Conservation (phyloP, 2,888 invertebrate species). For the Hirtodrosophila cameraria region DNA sequence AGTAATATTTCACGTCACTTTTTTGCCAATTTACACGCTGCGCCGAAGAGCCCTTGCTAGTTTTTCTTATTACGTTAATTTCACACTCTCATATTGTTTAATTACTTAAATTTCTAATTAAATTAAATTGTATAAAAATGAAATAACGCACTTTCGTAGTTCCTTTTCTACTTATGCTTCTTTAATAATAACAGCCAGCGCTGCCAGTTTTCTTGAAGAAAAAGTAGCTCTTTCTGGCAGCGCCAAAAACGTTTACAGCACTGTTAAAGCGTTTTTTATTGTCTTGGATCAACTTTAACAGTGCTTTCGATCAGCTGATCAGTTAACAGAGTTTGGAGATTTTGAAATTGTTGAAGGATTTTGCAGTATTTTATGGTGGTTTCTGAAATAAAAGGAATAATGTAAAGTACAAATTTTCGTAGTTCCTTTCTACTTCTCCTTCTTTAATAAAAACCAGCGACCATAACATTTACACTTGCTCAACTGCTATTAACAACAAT, state of each 20-base stretch:
- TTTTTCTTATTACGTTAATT: conserved; percentile 51
- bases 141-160: conserved; percentile 75
- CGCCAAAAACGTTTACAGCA: too few relatives aligned
- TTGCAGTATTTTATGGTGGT: too few relatives aligned
- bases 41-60: conserved; percentile 29
- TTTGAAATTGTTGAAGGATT: too few relatives aligned
- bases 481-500: conserved; percentile 31
- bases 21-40: conserved; percentile 54
- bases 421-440: conserved; percentile 56
- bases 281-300: too few relatives aligned
- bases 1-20: conserved; percentile 62
- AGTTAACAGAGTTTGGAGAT: too few relatives aligned
- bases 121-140: conserved; percentile 72
- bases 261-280: too few relatives aligned
- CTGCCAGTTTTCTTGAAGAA: too few relatives aligned
- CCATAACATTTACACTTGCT: conserved; percentile 23
- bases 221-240: too few relatives aligned
- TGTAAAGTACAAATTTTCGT: conserved; percentile 77
- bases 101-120: conserved; percentile 70
- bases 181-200: conserved; percentile 47
- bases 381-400: too few relatives aligned
- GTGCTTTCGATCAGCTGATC: too few relatives aligned
- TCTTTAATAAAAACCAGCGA: conserved; percentile 48
- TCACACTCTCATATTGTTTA: conserved; percentile 61
- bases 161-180: conserved; percentile 49